Evolutionary conservation across 2,888 invertebrate genomes (phyloP).

Genomic region (Dorcus hopei): DNA sequence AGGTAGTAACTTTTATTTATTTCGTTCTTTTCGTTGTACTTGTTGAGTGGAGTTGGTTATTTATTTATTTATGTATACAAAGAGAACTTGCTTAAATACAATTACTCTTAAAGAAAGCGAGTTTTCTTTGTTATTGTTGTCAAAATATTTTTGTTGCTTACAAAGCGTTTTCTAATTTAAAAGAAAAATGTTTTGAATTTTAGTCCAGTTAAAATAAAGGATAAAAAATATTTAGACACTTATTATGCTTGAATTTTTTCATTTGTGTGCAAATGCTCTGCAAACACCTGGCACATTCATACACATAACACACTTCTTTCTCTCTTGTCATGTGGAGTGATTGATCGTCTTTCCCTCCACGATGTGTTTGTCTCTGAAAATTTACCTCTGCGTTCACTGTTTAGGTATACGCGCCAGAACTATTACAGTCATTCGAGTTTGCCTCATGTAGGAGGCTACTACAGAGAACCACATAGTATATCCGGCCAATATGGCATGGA

Average conservation of each 20-base stretch:
- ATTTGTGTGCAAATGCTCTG: background rate
- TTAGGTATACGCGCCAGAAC: constrained; percentile 50
- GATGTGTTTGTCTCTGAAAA: too few relatives aligned
- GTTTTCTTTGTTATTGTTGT: too few relatives aligned
- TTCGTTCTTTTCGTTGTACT: constrained; percentile 33
- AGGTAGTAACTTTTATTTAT: constrained; percentile 46
- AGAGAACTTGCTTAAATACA: background rate
- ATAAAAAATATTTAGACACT: background rate
- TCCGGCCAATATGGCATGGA: constrained; percentile 48
- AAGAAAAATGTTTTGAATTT: too few relatives aligned
- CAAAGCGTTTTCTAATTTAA: too few relatives aligned
- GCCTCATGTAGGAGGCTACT: constrained; percentile 43
- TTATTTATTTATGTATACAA: background rate
- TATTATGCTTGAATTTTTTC: background rate
- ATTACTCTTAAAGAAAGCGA: too few relatives aligned
- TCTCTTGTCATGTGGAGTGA: too few relatives aligned
- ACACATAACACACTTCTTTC: background rate
- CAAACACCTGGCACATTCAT: background rate
- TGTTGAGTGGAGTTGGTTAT: constrained; percentile 9
- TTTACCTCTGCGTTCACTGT: constrained; percentile 11
- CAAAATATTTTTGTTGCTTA: too few relatives aligned
- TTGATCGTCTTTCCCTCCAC: too few relatives aligned
- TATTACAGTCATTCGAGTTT: constrained; percentile 49
- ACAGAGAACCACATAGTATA: constrained; percentile 49
- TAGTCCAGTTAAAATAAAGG: too few relatives aligned